Evolutionary conservation across 2,113 vertebrate species (phyloP).

Genomic region (Neopipo cinnamomea): DNA sequence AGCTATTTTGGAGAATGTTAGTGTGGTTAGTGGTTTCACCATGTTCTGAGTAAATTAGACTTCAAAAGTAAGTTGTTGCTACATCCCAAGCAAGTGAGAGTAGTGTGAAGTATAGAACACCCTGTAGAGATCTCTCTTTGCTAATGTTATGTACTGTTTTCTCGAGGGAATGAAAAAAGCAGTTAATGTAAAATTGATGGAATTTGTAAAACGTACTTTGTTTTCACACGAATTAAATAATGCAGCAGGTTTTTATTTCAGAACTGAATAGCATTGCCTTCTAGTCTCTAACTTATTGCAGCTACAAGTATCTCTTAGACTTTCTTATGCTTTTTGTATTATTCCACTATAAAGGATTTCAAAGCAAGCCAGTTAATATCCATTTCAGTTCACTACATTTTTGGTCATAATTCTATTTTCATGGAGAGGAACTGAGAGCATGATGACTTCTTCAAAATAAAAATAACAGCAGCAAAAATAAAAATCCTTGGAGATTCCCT

Average conservation of each 20-base stretch:
- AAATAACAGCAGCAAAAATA: slow-evolving; percentile 8
- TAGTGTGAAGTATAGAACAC: not conserved
- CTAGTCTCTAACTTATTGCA: not conserved
- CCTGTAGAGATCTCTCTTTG: not conserved
- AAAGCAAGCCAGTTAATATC: not conserved
- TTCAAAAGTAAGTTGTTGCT: not conserved
- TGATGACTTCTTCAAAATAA: slow-evolving; percentile 21
- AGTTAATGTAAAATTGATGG: not conserved
- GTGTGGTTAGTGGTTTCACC: not conserved
- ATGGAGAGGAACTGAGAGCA: slow-evolving; percentile 1
- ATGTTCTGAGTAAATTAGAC: not conserved
- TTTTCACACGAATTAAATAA: not conserved
- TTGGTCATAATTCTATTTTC: not conserved
- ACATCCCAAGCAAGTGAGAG: not conserved
- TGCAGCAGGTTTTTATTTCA: not conserved
- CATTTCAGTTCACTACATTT: not conserved
- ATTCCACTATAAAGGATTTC: not conserved
- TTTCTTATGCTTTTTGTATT: not conserved
- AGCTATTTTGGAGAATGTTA: not conserved
- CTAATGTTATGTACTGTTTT: not conserved
- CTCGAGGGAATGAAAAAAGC: not conserved
- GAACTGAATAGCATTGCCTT: not conserved
- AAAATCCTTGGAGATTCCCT: not conserved
- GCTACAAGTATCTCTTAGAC: not conserved
- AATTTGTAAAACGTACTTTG: not conserved